Evolutionary conservation across 2,113 vertebrate genomes (phyloP).

Genomic region (Pheucticus melanocephalus): DNA sequence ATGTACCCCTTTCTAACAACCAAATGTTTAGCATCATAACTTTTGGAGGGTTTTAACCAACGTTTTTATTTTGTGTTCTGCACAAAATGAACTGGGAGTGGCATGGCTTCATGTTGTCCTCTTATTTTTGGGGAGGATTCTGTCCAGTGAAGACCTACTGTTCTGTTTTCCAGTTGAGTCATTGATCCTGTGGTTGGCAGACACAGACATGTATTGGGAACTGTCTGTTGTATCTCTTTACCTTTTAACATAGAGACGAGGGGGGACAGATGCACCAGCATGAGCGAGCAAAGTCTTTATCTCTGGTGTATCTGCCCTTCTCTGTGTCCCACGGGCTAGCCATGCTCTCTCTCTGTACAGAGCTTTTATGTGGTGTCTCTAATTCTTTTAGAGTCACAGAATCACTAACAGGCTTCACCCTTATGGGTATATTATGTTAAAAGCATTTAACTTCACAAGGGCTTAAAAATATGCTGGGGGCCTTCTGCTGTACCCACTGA

Average conservation of each 20-base stretch:
- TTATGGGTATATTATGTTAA: not conserved
- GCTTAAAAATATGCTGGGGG: not conserved
- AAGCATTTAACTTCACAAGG: not conserved
- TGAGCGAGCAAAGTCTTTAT: not conserved
- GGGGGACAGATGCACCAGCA: not conserved
- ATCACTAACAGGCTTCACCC: not conserved
- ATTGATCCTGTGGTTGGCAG: not conserved
- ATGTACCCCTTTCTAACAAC: not conserved
- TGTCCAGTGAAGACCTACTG: not conserved
- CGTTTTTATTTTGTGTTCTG: not conserved
- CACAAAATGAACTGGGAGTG: not conserved
- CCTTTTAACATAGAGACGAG: not conserved
- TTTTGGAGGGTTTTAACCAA: rapidly evolving
- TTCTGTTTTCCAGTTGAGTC: not conserved
- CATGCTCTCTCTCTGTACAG: not conserved
- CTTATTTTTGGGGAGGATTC: not conserved
- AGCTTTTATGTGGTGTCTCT: not conserved
- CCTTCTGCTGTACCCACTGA: not conserved
- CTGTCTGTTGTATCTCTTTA: not conserved
- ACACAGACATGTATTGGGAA: not conserved
- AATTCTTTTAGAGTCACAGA: not conserved
- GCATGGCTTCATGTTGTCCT: not conserved
- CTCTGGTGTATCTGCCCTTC: not conserved
- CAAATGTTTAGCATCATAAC: not conserved
- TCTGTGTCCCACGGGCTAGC: not conserved